These are phyloP conservation scores for Mercenaria mercenaria DNA, from an alignment of 1,140 invertebrate species.

Conservation along the genomic window DNA sequence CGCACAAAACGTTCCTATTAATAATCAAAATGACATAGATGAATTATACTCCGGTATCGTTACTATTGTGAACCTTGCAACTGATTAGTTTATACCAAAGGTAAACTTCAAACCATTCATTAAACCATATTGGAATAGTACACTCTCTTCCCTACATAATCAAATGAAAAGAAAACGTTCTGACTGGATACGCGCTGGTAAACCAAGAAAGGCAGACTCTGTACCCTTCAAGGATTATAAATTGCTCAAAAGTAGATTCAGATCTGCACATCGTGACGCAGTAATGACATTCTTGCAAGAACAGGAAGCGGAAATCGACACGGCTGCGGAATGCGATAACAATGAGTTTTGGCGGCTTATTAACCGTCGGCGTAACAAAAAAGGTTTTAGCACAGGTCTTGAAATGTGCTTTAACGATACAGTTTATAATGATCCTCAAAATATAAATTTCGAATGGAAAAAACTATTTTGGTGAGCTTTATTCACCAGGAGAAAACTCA, in stretches of 20 bases:
- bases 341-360: constrained; percentile 25
- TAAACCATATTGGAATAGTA: neutral
- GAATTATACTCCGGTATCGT: neutral
- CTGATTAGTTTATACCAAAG: neutral
- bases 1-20: neutral
- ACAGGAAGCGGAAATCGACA: neutral
- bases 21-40: neutral
- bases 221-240: neutral
- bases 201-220: neutral
- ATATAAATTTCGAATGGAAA: no score
- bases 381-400: no score
- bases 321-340: constrained; percentile 12
- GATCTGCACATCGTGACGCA: neutral
- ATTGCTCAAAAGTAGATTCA: neutral
- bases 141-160: neutral
- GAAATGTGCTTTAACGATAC: no score
- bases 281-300: neutral
- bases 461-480: no score
- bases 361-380: neutral
- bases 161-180: neutral
- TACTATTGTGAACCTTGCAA: neutral
- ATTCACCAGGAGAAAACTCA: no score
- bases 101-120: neutral
- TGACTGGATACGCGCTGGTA: neutral
- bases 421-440: no score